Evolutionary conservation across 2,797 vertebrate genomes (phyloP).

Genomic region (Mastacembelus armatus): DNA sequence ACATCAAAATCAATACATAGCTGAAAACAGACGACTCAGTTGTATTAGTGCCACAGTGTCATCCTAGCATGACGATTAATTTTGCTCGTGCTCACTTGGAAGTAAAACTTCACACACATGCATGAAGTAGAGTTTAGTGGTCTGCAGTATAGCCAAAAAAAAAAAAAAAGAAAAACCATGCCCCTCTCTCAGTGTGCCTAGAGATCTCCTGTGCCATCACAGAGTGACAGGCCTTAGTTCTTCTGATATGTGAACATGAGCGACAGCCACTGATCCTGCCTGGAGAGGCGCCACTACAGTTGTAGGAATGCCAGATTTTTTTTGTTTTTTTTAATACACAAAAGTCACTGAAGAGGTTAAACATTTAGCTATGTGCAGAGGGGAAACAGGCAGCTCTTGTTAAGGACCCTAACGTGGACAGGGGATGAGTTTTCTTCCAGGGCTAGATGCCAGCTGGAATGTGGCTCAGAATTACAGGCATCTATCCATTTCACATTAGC

Average conservation of each 20-base stretch:
- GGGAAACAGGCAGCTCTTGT: slow-evolving; percentile 64
- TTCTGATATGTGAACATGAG: slow-evolving; percentile 65
- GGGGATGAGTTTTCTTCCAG: slow-evolving; percentile 44
- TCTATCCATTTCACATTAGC: slow-evolving; percentile 69
- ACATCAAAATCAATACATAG: not conserved
- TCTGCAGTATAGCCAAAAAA: slow-evolving; percentile 6
- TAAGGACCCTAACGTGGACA: slow-evolving; percentile 50
- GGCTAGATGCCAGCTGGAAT: slow-evolving; percentile 74
- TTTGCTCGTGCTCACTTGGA: not conserved
- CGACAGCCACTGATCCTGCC: slow-evolving; percentile 67
- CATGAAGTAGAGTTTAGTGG: slow-evolving; percentile 24
- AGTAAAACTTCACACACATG: slow-evolving; percentile 7
- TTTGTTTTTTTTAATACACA: slow-evolving; percentile 33
- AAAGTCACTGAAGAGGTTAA: slow-evolving; percentile 71
- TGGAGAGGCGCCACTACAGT: slow-evolving; percentile 63
- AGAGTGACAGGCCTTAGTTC: slow-evolving; percentile 61
- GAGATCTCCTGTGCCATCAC: slow-evolving; percentile 64
- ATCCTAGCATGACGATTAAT: not conserved
- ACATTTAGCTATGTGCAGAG: slow-evolving; percentile 69
- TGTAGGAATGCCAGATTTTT: slow-evolving; percentile 59
- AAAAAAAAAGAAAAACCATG: slow-evolving; percentile 25
- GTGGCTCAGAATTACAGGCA: slow-evolving; percentile 54
- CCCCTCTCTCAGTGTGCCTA: slow-evolving; percentile 36
- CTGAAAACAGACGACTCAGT: not conserved
- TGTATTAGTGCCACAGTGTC: not conserved